Evolutionary conservation across 53 echinoderm and acorn worm species (phyloP).

Genomic region (Antedon mediterranea): DNA sequence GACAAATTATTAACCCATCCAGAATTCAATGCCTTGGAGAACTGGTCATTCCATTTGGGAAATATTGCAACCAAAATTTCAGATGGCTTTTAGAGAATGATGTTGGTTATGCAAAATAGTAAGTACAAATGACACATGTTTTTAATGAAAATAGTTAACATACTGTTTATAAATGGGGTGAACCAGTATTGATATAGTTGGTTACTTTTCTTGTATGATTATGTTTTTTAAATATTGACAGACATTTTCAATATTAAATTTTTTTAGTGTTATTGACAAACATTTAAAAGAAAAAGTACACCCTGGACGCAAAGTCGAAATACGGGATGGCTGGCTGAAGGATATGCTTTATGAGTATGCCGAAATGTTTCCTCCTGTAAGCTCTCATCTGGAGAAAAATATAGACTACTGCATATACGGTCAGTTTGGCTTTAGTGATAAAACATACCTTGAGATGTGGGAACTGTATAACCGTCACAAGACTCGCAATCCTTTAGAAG

Average conservation of each 20-base stretch:
- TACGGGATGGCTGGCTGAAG: constrained; percentile 14
- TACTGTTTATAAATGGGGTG: no score
- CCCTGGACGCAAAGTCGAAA: background rate
- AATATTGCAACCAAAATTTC: constrained; percentile 3
- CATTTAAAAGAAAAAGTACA: constrained; percentile 5
- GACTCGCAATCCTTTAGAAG: background rate
- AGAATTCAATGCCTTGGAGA: no score
- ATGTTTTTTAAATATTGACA: no score
- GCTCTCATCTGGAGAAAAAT: constrained; percentile 10
- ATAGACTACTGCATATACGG: constrained; percentile 13
- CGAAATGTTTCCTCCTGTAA: constrained; percentile 3
- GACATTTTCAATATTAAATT: no score
- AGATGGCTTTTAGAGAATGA: constrained; percentile 10
- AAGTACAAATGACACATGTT: no score
- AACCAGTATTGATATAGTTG: no score
- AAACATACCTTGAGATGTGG: constrained; percentile 9
- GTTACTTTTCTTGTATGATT: no score
- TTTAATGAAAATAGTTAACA: no score
- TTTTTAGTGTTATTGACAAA: constrained; percentile 6
- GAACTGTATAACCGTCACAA: constrained; percentile 9
- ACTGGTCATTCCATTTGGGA: constrained; percentile 12
- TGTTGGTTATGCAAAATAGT: constrained; percentile 13
- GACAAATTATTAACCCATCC: no score
- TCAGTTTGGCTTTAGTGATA: background rate
- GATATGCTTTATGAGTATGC: constrained; percentile 9